phyloP scores from a whole-genome alignment of 2,888 invertebrate genomes.

The Eudemis profundana region DNA sequence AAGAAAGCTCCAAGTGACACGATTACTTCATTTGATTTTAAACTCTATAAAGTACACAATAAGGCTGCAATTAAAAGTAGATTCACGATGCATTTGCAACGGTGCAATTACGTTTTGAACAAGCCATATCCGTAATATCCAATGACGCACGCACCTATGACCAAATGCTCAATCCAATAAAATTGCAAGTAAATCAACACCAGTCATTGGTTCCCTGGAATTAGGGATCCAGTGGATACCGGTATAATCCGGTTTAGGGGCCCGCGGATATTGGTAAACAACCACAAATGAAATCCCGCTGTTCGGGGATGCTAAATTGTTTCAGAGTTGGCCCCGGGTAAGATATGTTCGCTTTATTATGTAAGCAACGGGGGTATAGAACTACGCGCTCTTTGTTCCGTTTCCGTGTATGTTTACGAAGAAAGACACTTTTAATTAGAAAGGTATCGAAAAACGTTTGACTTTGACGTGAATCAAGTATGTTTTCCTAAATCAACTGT shows the following conservation, averaged over 20 bases:
- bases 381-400: neutral
- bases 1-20: neutral
- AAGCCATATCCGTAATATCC: no score
- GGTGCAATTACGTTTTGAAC: no score
- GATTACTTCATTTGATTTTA: neutral
- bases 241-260: conserved; percentile 40
- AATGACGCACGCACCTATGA: no score
- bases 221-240: conserved; percentile 28
- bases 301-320: conserved; percentile 35
- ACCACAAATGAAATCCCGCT: conserved; percentile 41
- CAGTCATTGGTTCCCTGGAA: conserved; percentile 19
- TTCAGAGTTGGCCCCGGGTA: conserved; percentile 19
- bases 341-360: conserved; percentile 29
- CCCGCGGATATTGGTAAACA: conserved; percentile 40
- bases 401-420: neutral
- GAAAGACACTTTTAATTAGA: neutral
- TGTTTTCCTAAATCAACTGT: neutral
- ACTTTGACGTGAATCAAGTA: neutral
- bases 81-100: no score
- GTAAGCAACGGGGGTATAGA: neutral
- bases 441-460: neutral
- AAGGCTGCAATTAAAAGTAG: neutral
- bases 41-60: neutral
- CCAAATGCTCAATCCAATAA: neutral
- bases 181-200: conserved; percentile 23